Evolutionary conservation across 2,113 vertebrate species (phyloP).

Genomic region (Sorex fumeus): DNA sequence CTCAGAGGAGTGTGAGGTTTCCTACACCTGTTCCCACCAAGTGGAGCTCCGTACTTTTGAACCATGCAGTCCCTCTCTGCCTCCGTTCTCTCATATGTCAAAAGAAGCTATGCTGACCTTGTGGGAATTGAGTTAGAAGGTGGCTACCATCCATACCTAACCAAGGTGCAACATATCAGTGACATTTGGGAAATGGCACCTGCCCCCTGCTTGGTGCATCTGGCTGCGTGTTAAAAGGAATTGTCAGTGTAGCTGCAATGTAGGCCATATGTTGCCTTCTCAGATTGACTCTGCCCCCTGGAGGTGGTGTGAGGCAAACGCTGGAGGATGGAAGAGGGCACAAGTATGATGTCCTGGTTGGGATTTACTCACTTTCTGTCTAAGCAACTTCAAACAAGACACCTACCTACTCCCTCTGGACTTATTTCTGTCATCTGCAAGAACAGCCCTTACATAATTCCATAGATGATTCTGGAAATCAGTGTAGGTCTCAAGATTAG

Average conservation of each 20-base stretch:
- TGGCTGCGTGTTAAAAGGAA: not conserved
- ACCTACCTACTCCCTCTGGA: not conserved
- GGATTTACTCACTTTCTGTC: not conserved
- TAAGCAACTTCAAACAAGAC: not conserved
- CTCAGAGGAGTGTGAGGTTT: not conserved
- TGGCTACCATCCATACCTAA: not conserved
- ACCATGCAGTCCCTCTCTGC: not conserved
- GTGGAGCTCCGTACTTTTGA: not conserved
- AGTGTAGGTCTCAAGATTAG: not conserved
- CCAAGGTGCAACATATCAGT: not conserved
- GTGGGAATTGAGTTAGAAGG: not conserved
- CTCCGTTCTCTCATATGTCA: not conserved
- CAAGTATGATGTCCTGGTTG: not conserved
- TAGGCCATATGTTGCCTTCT: too few species aligned
- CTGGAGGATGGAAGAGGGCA: too few species aligned
- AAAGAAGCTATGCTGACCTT: not conserved
- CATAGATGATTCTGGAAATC: not conserved
- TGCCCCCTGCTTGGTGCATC: slow-evolving; percentile 8
- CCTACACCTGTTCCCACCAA: not conserved
- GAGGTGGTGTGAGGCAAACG: not conserved
- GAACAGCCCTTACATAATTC: not conserved
- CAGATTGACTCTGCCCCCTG: not conserved
- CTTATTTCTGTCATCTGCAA: not conserved
- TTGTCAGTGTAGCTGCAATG: not conserved
- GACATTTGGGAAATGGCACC: not conserved